phyloP scores from a whole-genome alignment of 1,140 invertebrate genomes.

The Drosophila parabipectinata region DNA sequence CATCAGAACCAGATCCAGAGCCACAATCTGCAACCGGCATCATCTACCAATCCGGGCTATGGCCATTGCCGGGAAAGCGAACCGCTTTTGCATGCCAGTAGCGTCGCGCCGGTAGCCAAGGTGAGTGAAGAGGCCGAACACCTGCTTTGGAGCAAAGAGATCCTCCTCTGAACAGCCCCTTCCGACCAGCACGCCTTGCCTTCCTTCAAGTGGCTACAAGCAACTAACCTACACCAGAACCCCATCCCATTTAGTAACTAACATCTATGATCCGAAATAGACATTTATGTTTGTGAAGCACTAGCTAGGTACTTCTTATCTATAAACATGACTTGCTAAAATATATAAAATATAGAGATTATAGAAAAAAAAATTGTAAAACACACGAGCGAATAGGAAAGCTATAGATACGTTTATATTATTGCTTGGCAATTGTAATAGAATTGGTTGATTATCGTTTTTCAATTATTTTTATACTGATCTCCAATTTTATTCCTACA shows the following conservation, averaged over 20 bases:
- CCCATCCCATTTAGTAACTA: conserved; percentile 47
- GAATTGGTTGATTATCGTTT: too few species aligned
- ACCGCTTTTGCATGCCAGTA: conserved; percentile 87
- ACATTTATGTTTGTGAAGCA: not conserved
- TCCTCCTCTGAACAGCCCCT: conserved; percentile 64
- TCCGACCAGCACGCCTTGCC: not conserved
- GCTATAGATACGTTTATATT: too few species aligned
- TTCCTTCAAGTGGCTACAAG: not conserved
- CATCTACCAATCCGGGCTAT: conserved; percentile 73
- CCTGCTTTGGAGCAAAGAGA: conserved; percentile 76
- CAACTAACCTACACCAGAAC: conserved; percentile 9
- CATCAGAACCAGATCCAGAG: conserved; percentile 14
- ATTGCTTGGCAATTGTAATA: too few species aligned
- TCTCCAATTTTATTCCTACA: too few species aligned
- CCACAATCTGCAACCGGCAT: conserved; percentile 54
- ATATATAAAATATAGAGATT: too few species aligned
- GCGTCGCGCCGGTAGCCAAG: conserved; percentile 83
- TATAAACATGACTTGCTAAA: too few species aligned
- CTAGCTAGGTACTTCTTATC: too few species aligned
- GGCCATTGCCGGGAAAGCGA: conserved; percentile 87
- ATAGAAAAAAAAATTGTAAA: too few species aligned
- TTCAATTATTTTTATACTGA: too few species aligned
- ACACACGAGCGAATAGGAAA: too few species aligned
- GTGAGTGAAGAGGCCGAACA: conserved; percentile 68
- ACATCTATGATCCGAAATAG: not conserved